These are phyloP conservation scores for Charina bottae DNA, from an alignment of 2,113 vertebrate genomes.

Conservation along the genomic window DNA sequence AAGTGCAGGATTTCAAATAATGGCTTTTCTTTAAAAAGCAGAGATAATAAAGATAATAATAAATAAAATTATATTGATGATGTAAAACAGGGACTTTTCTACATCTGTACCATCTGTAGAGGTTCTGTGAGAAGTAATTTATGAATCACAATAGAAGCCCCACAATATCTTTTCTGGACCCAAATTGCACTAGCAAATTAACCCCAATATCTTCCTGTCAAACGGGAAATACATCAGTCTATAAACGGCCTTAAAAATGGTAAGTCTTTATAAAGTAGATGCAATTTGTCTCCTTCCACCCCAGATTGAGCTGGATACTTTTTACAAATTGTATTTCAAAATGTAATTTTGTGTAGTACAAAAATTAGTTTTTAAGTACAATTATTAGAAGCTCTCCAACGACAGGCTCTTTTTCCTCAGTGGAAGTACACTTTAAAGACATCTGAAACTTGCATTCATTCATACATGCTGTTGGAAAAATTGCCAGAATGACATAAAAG, in stretches of 20 bases:
- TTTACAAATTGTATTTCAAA: background rate
- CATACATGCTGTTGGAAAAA: conserved; percentile 45
- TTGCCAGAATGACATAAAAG: conserved; percentile 63
- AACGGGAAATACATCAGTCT: background rate
- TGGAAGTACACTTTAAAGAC: conserved; percentile 18
- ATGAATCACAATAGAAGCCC: background rate
- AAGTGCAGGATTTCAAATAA: background rate
- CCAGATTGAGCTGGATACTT: background rate
- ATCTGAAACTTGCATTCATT: conserved; percentile 31
- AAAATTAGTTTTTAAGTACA: background rate
- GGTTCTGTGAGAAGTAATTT: background rate
- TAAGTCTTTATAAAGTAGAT: background rate
- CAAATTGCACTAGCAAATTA: background rate
- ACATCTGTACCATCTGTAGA: background rate
- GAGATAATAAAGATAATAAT: background rate
- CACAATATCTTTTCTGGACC: background rate
- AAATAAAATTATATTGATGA: background rate
- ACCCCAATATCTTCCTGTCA: background rate
- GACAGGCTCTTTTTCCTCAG: background rate
- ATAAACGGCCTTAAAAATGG: background rate
- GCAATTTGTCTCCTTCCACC: background rate
- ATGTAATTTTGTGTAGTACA: background rate
- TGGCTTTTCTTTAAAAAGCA: background rate
- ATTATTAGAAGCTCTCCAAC: background rate
- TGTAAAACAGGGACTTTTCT: background rate